Evolutionary conservation across 2,888 invertebrate genomes (phyloP).

Genomic region (Lycophotia porphyrea): DNA sequence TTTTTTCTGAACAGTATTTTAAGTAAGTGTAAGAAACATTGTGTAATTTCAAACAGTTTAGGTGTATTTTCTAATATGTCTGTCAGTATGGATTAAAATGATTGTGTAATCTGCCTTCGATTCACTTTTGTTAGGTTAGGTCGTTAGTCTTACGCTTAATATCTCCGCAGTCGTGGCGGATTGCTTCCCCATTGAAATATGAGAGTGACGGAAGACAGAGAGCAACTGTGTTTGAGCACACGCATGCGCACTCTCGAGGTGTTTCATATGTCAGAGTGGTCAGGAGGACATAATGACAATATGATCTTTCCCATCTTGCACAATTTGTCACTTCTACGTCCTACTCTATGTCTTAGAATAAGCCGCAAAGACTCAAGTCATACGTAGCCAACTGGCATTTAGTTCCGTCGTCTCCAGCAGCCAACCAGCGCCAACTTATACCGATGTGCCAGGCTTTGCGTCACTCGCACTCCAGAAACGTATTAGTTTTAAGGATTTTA

Average conservation of each 20-base stretch:
- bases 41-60: not conserved
- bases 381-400: slow-evolving; percentile 57
- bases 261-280: not conserved
- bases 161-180: not conserved
- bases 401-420: slow-evolving; percentile 47
- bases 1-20: not conserved
- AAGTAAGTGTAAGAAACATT: not conserved
- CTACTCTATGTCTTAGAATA: slow-evolving; percentile 58
- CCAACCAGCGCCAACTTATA: slow-evolving; percentile 46
- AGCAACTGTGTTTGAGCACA: not conserved
- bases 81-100: not conserved
- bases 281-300: not conserved
- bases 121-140: not conserved
- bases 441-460: slow-evolving; percentile 55
- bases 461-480: slow-evolving; percentile 53
- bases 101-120: not conserved
- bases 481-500: slow-evolving; percentile 61
- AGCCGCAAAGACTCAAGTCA: slow-evolving; percentile 63
- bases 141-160: not conserved
- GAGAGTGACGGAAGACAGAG: not conserved
- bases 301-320: not conserved
- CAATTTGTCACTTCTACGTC: slow-evolving; percentile 32
- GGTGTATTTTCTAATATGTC: not conserved
- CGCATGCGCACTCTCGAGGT: not conserved
- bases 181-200: not conserved